Conservation (phyloP, 2,113 vertebrate genomes). For the Circaetus gallicus region DNA sequence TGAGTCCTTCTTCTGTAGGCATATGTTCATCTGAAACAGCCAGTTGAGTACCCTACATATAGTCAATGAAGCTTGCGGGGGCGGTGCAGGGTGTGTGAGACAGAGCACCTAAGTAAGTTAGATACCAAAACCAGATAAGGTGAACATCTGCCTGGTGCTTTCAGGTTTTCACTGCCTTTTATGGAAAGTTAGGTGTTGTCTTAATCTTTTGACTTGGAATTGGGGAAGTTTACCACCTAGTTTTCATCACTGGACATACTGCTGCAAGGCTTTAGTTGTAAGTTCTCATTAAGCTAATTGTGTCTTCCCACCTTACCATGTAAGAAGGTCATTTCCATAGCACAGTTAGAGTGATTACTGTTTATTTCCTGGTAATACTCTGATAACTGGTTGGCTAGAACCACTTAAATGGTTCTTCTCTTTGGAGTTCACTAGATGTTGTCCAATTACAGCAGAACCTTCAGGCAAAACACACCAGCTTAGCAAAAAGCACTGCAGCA, state of each 20-base stretch:
- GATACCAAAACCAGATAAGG: not conserved
- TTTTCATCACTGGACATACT: not conserved
- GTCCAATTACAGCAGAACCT: not conserved
- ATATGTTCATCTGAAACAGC: not conserved
- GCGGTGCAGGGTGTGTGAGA: not conserved
- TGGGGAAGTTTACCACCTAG: not conserved
- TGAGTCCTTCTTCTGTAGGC: not conserved
- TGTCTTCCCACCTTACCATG: not conserved
- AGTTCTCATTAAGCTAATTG: not conserved
- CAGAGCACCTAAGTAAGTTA: not conserved
- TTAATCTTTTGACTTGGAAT: not conserved
- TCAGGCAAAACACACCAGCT: not conserved
- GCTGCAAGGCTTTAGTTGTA: not conserved
- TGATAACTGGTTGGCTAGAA: not conserved
- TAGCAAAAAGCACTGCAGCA: not conserved
- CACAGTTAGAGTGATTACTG: not conserved
- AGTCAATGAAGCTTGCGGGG: not conserved
- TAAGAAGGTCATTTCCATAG: not conserved
- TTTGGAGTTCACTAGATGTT: not conserved
- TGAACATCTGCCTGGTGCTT: not conserved
- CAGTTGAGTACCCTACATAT: fast-evolving
- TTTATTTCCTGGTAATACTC: not conserved
- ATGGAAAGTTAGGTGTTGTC: not conserved
- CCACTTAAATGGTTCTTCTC: not conserved
- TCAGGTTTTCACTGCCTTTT: not conserved